phyloP scores from a whole-genome alignment of 2,888 invertebrate genomes.

The Archips crataeganus region DNA sequence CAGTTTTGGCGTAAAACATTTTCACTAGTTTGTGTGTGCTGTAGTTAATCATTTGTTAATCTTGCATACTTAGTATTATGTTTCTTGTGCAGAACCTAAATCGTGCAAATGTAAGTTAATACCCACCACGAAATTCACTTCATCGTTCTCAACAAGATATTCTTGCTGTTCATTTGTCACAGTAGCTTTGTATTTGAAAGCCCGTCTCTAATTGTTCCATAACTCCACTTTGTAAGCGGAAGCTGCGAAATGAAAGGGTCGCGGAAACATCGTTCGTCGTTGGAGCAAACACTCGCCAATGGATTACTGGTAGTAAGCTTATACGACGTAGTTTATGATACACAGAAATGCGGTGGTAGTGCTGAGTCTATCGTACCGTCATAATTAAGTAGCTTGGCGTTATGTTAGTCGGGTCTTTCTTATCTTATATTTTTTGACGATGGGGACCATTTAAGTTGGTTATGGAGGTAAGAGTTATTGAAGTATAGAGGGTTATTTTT shows the following conservation, averaged over 20 bases:
- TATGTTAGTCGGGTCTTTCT: not conserved
- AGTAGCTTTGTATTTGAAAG: not conserved
- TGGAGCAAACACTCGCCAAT: slow-evolving; percentile 14
- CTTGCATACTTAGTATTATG: too few relatives aligned
- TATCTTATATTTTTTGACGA: too few relatives aligned
- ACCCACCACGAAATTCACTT: not conserved
- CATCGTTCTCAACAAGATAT: not conserved
- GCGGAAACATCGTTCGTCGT: slow-evolving; percentile 15
- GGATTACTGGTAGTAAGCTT: slow-evolving; percentile 13
- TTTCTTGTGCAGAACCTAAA: too few relatives aligned
- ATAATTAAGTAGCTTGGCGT: not conserved
- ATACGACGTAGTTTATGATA: slow-evolving; percentile 5
- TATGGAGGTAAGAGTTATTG: too few relatives aligned
- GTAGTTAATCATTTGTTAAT: too few relatives aligned
- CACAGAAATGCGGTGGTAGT: not conserved
- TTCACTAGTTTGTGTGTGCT: too few relatives aligned
- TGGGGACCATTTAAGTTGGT: too few relatives aligned
- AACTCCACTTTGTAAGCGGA: slow-evolving; percentile 14
- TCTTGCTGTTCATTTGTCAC: slow-evolving; percentile 11
- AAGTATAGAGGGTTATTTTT: too few relatives aligned
- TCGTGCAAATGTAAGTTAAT: too few relatives aligned
- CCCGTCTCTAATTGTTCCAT: slow-evolving; percentile 25
- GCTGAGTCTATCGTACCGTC: not conserved
- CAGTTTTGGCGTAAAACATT: too few relatives aligned
- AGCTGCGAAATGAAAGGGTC: slow-evolving; percentile 19